Conservation (phyloP, 1,140 invertebrate genomes). For the Rhyzopertha dominica region DNA sequence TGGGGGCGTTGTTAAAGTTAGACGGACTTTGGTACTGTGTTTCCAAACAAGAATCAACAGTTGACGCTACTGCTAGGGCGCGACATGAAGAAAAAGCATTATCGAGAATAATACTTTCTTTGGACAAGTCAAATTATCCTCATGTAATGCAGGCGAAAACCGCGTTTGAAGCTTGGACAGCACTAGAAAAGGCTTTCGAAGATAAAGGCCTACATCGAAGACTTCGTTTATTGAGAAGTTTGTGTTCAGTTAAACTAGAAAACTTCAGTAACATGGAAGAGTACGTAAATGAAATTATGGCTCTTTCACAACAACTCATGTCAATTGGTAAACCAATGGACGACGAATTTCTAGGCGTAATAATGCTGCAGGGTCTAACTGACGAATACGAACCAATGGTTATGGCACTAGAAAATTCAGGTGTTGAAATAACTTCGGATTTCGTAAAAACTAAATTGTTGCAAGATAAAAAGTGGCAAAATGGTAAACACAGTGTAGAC, state of each 20-base stretch:
- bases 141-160: slow-evolving; percentile 16
- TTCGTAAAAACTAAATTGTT: slow-evolving; percentile 36
- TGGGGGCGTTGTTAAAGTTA: slow-evolving; percentile 9
- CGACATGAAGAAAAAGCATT: slow-evolving; percentile 14
- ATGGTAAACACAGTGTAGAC: slow-evolving; percentile 9
- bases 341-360: slow-evolving; percentile 20
- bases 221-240: slow-evolving; percentile 9
- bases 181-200: slow-evolving; percentile 17
- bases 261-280: slow-evolving; percentile 9
- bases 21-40: slow-evolving; percentile 16
- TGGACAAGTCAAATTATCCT: slow-evolving; percentile 11
- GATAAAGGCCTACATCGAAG: slow-evolving; percentile 16
- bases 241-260: slow-evolving; percentile 14
- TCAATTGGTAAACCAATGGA: slow-evolving; percentile 19
- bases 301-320: slow-evolving; percentile 4
- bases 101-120: slow-evolving; percentile 20
- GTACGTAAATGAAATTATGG: slow-evolving; percentile 12
- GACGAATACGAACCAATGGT: slow-evolving; percentile 33
- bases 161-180: slow-evolving; percentile 16
- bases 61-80: background rate
- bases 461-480: slow-evolving; percentile 32
- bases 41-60: background rate
- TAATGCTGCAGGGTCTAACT: slow-evolving; percentile 27
- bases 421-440: slow-evolving; percentile 26
- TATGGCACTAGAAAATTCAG: slow-evolving; percentile 37